phyloP scores from a whole-genome alignment of 2,113 vertebrate genomes.

The Bubalus kerabau region DNA sequence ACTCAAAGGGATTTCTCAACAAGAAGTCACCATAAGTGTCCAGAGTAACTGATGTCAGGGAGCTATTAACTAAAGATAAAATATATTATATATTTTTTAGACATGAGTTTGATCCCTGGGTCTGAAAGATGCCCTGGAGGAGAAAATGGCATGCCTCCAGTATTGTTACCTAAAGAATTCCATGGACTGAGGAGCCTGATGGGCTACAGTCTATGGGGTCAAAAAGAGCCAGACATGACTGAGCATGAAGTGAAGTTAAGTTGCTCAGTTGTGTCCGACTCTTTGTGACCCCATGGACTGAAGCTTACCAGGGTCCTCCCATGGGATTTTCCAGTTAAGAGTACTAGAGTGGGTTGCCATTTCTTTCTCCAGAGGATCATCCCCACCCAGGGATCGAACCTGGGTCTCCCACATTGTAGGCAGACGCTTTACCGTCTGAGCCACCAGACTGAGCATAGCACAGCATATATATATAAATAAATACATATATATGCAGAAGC shows the following conservation, averaged over 20 bases:
- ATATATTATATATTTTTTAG: neutral
- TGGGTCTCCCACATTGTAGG: too few relatives aligned
- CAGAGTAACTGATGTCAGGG: neutral
- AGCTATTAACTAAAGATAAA: neutral
- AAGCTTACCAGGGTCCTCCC: too few relatives aligned
- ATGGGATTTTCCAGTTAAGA: too few relatives aligned
- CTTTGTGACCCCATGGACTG: too few relatives aligned
- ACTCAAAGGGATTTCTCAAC: neutral
- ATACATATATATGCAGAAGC: neutral
- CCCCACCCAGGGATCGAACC: too few relatives aligned
- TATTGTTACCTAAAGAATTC: neutral
- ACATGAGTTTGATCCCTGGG: neutral
- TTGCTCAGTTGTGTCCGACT: too few relatives aligned
- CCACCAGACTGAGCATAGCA: neutral
- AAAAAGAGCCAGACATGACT: neutral
- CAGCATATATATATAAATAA: neutral
- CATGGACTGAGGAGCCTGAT: neutral
- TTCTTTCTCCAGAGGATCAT: too few relatives aligned
- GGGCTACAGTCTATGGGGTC: neutral
- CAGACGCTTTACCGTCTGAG: accelerated
- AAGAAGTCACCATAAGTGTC: neutral
- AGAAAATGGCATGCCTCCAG: neutral
- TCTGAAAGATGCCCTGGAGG: neutral
- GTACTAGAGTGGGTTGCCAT: too few relatives aligned
- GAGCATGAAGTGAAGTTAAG: neutral